Evolutionary conservation across 2,113 vertebrate genomes (phyloP), one percentile per base, ranked within the genome.

Genomic region (Hippocampus abdominalis): DNA sequence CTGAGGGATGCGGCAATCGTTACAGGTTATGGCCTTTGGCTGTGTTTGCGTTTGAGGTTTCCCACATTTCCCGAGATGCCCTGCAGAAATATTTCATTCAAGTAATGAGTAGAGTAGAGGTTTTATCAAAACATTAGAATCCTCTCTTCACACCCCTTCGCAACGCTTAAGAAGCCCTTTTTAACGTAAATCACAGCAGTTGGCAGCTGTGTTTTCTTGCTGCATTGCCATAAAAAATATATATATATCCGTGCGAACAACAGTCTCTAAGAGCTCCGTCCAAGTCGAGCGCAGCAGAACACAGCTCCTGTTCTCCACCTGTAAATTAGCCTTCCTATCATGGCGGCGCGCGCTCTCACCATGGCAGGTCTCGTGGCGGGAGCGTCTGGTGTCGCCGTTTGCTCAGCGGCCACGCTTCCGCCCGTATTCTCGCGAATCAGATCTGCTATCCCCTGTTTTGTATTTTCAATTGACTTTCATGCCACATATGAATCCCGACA

Each of bases 71-170:
- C 65, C 56, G 64, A 63, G 70, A 64, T 74, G 44, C 69, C 64
- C 70, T 72, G 74, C 66, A 72, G 71, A 73, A 81, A 83, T 80
- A 81, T 90, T 90, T 90, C 72, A 89, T 90, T 76, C 88, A 87
- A 88, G 73, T 69, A 86, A 68, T 71, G 74, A 88, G 89, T 85
- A 73, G 74, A 88, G 89, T 85, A 73, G 79, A 80, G 87, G 68
- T 69, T 74, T 69, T 73, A 79, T 91, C 88, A 87, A 90, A 86
- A 89, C 85, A 90, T 87, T 72, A 88, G 85, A 90, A 91, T 88
- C 91, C 87, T 82, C 81, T 91, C 89, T 89, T 76, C 27, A 46
- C 87, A 64, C 66, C 69, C 81, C 15, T 56, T 44, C 79, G 23
- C 68, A 70, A 78, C 78, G 83, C 75, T 77, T 62, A 59, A 84